phyloP scores from a whole-genome alignment of 1,140 invertebrate genomes.

The Drosophila burlai region DNA sequence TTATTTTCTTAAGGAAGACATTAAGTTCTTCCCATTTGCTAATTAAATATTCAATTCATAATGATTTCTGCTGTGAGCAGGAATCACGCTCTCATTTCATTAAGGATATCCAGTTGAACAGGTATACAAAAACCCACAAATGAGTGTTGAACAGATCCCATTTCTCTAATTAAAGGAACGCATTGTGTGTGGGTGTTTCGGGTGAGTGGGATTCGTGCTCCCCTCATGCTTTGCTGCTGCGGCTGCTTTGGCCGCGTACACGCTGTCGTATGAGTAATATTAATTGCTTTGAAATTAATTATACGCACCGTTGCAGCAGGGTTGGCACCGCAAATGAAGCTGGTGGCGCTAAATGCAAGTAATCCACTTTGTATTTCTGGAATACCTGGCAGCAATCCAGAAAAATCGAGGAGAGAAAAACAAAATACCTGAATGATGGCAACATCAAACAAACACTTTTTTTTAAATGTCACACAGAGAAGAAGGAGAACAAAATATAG shows the following conservation, averaged over 20 bases:
- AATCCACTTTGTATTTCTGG: constrained; percentile 20
- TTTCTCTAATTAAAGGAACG: constrained; percentile 56
- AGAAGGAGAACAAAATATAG: background rate
- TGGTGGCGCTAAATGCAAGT: constrained; percentile 19
- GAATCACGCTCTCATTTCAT: background rate
- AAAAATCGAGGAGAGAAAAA: constrained; percentile 1
- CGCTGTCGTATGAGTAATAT: constrained; percentile 64
- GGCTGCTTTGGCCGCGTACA: constrained; percentile 25
- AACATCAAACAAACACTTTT: constrained; percentile 1
- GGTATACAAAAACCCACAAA: constrained; percentile 2
- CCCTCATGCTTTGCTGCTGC: constrained; percentile 33
- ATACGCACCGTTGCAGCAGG: constrained; percentile 64
- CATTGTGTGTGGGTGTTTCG: constrained; percentile 5
- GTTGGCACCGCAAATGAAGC: constrained; percentile 32
- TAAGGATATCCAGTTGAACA: background rate
- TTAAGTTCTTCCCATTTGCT: background rate
- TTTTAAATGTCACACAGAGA: background rate
- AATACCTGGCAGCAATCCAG: constrained; percentile 1
- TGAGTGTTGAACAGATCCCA: constrained; percentile 41
- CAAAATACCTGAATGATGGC: background rate
- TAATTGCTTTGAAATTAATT: constrained; percentile 74
- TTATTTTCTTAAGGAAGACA: background rate
- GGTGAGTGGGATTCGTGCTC: constrained; percentile 14
- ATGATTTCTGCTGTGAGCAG: background rate
- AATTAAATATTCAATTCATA: background rate